Conservation (phyloP, 1,140 invertebrate genomes). For the Solenopsis fugax region DNA sequence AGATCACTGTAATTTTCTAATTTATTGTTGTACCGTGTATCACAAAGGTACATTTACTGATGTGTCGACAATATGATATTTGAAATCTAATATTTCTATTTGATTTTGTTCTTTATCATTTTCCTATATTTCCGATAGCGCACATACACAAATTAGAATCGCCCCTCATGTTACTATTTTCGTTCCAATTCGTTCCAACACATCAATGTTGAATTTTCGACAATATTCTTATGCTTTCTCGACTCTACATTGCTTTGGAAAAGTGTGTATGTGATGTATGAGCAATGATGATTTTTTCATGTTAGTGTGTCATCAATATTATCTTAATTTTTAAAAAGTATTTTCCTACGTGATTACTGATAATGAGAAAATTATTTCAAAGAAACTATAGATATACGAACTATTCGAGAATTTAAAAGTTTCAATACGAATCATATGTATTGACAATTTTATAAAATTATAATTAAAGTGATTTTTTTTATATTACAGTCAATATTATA, state of each 20-base stretch:
- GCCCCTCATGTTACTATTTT: not conserved
- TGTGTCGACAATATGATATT: not conserved
- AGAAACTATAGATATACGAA: not conserved
- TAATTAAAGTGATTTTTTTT: too few relatives aligned
- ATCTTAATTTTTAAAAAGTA: conserved; percentile 30
- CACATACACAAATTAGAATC: conserved; percentile 22
- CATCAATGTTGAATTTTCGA: conserved; percentile 13
- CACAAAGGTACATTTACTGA: not conserved
- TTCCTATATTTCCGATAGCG: not conserved
- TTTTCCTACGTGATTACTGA: conserved; percentile 27
- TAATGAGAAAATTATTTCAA: conserved; percentile 57
- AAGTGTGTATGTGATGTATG: not conserved
- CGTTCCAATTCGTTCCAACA: not conserved
- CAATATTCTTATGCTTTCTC: not conserved
- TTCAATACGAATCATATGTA: too few relatives aligned
- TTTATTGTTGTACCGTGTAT: not conserved
- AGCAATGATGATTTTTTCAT: conserved; percentile 20
- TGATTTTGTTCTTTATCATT: conserved; percentile 15
- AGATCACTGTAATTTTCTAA: conserved; percentile 14
- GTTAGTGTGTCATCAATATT: not conserved
- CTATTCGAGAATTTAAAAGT: too few relatives aligned
- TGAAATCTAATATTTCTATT: conserved; percentile 39
- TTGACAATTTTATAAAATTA: too few relatives aligned
- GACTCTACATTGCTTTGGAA: not conserved
- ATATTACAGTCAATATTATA: too few relatives aligned